phyloP scores from a whole-genome alignment of 2,888 invertebrate genomes.

The Thecocarcelia acutangulata region DNA sequence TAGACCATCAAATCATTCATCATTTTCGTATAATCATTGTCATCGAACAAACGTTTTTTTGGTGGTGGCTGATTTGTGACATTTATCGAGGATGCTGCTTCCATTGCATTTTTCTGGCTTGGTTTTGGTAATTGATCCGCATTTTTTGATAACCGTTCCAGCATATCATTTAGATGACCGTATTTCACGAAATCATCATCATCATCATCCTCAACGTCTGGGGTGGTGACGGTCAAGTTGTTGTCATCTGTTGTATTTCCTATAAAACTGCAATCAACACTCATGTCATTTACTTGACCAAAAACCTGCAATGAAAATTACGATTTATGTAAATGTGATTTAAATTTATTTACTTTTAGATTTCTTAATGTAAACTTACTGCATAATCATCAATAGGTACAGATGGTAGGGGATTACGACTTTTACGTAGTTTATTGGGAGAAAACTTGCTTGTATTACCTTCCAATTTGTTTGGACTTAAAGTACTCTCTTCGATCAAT shows the following conservation, averaged over 20 bases:
- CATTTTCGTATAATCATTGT: constrained; percentile 73
- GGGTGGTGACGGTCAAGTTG: constrained; percentile 19
- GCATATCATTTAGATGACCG: constrained; percentile 65
- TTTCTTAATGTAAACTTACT: constrained; percentile 32
- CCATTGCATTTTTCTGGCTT: neutral
- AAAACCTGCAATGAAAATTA: constrained; percentile 46
- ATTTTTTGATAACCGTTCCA: constrained; percentile 73
- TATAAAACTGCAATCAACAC: constrained; percentile 10
- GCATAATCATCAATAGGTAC: constrained; percentile 33
- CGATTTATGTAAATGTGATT: neutral
- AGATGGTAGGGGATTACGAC: constrained; percentile 38
- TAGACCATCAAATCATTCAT: constrained; percentile 79
- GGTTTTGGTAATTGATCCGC: constrained; percentile 1
- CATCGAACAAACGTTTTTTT: constrained; percentile 71
- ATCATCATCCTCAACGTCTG: constrained; percentile 3
- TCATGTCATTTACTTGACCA: constrained; percentile 35
- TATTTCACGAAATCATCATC: constrained; percentile 48
- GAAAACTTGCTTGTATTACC: too few relatives aligned
- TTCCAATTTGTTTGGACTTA: neutral
- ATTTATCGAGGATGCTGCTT: constrained; percentile 2
- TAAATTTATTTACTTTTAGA: neutral
- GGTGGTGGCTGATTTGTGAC: constrained; percentile 51
- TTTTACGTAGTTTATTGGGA: constrained; percentile 18
- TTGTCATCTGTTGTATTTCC: constrained; percentile 8
- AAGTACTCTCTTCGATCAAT: neutral